These are phyloP conservation scores for Macrotus californicus DNA, from an alignment of 2,113 vertebrate species.

Conservation along the genomic window DNA sequence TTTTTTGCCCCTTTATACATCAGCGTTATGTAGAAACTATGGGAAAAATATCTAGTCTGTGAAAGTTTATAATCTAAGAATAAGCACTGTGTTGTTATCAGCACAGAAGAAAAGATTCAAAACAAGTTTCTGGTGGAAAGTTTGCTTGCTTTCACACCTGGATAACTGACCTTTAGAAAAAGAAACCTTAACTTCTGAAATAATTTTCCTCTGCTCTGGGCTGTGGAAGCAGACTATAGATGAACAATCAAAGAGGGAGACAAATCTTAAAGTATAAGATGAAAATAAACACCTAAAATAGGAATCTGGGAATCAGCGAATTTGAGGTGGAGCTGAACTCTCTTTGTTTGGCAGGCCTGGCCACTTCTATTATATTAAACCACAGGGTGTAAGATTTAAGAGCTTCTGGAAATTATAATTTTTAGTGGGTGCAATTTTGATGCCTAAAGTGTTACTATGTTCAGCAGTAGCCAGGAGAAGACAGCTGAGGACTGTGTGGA, in stretches of 20 bases:
- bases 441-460: background rate
- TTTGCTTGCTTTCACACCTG: slow-evolving; percentile 52
- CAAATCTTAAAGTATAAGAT: slow-evolving; percentile 47
- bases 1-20: background rate
- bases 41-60: background rate
- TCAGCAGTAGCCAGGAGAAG: background rate
- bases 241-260: slow-evolving; percentile 45
- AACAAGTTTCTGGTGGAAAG: slow-evolving; percentile 24
- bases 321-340: slow-evolving; percentile 22
- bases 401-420: slow-evolving; percentile 34
- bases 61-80: slow-evolving; percentile 23
- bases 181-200: slow-evolving; percentile 56
- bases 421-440: background rate
- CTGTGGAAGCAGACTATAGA: slow-evolving; percentile 7
- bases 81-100: slow-evolving; percentile 19
- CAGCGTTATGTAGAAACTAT: background rate
- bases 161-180: slow-evolving; percentile 57
- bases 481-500: background rate
- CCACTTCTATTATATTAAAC: slow-evolving; percentile 38
- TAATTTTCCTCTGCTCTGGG: slow-evolving; percentile 44
- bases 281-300: slow-evolving; percentile 47
- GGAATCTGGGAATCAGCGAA: slow-evolving; percentile 37
- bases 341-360: slow-evolving; percentile 32
- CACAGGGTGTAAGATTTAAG: background rate
- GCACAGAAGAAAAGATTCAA: slow-evolving; percentile 37